Conservation (phyloP, 1,140 invertebrate species). For the Chymomyza costata region DNA sequence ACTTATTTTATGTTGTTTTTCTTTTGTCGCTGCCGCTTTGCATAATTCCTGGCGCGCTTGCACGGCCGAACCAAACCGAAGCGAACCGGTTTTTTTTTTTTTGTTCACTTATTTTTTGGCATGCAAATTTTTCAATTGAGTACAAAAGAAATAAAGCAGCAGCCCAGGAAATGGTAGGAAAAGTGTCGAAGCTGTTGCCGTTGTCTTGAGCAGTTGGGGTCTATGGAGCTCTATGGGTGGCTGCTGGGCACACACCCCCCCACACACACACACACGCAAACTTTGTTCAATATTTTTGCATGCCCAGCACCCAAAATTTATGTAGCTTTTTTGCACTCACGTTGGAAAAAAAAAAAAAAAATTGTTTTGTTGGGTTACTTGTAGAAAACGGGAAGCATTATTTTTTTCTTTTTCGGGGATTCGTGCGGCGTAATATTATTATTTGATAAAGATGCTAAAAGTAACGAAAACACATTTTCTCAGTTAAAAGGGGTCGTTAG, state of each 20-base stretch:
- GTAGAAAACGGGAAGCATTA: too few species aligned
- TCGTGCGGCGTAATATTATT: slow-evolving; percentile 74
- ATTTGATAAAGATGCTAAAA: slow-evolving; percentile 75
- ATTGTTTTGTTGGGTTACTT: slow-evolving; percentile 16
- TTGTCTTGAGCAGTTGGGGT: too few species aligned
- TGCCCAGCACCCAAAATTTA: slow-evolving; percentile 35
- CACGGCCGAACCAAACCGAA: too few species aligned
- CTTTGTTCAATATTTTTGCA: slow-evolving; percentile 59
- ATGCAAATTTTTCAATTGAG: slow-evolving; percentile 71
- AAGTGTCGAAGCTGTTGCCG: slow-evolving; percentile 58
- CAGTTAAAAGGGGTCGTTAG: slow-evolving; percentile 75
- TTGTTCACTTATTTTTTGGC: too few species aligned
- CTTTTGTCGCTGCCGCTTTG: slow-evolving; percentile 39
- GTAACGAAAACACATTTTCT: slow-evolving; percentile 75
- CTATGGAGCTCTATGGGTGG: too few species aligned
- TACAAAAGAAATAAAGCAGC: slow-evolving; percentile 56
- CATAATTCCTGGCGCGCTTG: too few species aligned
- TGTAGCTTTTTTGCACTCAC: slow-evolving; percentile 10
- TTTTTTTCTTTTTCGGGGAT: too few species aligned
- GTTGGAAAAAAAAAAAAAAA: slow-evolving; percentile 27
- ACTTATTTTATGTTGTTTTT: slow-evolving; percentile 39
- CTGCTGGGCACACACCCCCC: too few species aligned
- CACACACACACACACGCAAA: slow-evolving; percentile 32
- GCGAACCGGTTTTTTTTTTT: too few species aligned
- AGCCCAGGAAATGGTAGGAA: slow-evolving; percentile 49